phyloP scores from a whole-genome alignment of 1,140 invertebrate genomes.

The Psilanteris sp. region DNA sequence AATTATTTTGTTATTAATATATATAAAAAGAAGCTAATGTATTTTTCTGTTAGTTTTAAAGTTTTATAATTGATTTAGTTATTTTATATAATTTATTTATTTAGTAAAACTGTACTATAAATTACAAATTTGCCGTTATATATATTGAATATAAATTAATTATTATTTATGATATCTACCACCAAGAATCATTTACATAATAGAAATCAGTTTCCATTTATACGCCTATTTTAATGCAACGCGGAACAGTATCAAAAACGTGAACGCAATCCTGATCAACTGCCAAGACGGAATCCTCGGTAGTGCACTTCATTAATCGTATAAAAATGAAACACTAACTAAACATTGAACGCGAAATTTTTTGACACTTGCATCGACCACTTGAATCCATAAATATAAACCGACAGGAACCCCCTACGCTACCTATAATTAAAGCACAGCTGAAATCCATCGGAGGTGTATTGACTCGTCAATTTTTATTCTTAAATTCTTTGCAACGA shows the following conservation, averaged over 20 bases:
- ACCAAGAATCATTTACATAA: slow-evolving; percentile 24
- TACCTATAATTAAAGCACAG: slow-evolving; percentile 23
- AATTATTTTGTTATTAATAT: too few species aligned
- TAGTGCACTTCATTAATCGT: slow-evolving; percentile 30
- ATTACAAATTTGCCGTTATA: too few species aligned
- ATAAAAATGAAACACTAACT: slow-evolving; percentile 19
- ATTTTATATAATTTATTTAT: too few species aligned
- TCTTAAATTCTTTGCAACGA: slow-evolving; percentile 4
- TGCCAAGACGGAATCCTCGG: slow-evolving; percentile 38
- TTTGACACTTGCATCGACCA: slow-evolving; percentile 36
- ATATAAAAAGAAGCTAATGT: too few species aligned
- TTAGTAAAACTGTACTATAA: slow-evolving; percentile 33
- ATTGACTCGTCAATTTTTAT: neutral
- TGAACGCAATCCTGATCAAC: slow-evolving; percentile 33
- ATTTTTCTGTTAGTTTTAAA: too few species aligned
- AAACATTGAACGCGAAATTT: slow-evolving; percentile 24
- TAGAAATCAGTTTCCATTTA: slow-evolving; percentile 39
- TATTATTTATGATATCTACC: too few species aligned
- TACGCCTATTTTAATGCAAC: slow-evolving; percentile 39
- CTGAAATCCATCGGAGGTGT: neutral
- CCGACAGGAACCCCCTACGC: neutral
- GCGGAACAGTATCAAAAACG: slow-evolving; percentile 41
- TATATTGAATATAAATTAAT: too few species aligned
- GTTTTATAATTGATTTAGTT: too few species aligned
- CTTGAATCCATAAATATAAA: slow-evolving; percentile 24